Evolutionary conservation across 2,888 invertebrate species (phyloP), one percentile per base, ranked within the genome.

Genomic region (Mimas tiliae): DNA sequence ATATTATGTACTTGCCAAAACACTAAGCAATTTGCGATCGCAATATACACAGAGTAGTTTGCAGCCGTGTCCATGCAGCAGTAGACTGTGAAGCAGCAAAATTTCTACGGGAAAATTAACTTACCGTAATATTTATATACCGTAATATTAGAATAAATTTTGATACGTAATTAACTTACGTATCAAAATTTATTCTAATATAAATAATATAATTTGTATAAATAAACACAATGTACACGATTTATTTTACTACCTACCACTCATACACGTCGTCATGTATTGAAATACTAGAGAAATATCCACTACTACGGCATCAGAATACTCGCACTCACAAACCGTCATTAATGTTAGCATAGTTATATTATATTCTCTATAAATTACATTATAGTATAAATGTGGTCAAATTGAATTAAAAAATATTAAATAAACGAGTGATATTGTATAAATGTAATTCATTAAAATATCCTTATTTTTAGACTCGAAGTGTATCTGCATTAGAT

Each of bases 391-490:
- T 70, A 76, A 73, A 77, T 74, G 70, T 74, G 69, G 75, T 77
- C 74, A 81, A 81, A 79, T 77, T 75, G 71, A 76, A 67, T 69
- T 76, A 75, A 69, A 27, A 74, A 69, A 72, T 47, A 74, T 74
- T 69, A 76, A 74, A 77, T 19, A 42, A 74, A 77, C 70, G 74
- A 81, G 83, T 84, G 84, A 84, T 86, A 85, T 82, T 84, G 77
- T 82, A 79, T 75, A 79, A 81, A 77, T 67, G 70, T 72, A 71
- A 75, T 83, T 74, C 72, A 74, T 80, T 83, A 76, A 83, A 80
- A 84, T 84, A 81, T 77, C 80, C 79, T 86, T 88, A 89, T 88
- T 89, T 90, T 89, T 88, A 87, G 89, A 89, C 81, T 82, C 83
- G 69, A 84, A 79, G 82, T 88, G 85, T 87, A 85, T 86, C 80